Percentiles rank a stretch among this genome's conserved stretches.
These are phyloP conservation scores for Fulmarus glacialis DNA, from an alignment of 2,113 vertebrate genomes.

Conservation along the genomic window DNA sequence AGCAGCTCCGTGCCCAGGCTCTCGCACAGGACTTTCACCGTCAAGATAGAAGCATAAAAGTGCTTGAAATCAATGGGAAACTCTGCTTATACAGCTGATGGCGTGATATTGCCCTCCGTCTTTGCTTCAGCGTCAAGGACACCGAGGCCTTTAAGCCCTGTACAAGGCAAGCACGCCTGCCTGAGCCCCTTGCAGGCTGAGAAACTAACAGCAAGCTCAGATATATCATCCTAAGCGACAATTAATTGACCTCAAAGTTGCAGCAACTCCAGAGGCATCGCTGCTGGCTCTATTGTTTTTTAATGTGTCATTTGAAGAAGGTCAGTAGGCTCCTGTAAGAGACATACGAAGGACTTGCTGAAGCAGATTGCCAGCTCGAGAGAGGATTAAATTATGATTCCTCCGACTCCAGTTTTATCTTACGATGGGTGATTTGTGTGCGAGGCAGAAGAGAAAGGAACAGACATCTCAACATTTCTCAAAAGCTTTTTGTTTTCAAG, in stretches of 20 bases:
- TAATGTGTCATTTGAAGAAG: constrained; percentile 33
- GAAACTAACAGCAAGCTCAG: neutral
- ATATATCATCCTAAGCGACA: constrained; percentile 38
- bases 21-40: neutral
- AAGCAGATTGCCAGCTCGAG: constrained; percentile 15
- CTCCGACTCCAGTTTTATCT: constrained; percentile 19
- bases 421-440: neutral
- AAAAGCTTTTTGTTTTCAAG: constrained; percentile 30
- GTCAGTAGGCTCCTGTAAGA: constrained; percentile 9
- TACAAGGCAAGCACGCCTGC: neutral
- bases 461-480: neutral
- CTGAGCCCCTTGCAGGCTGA: neutral
- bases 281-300: constrained; percentile 6
- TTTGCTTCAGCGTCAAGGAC: neutral
- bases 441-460: neutral
- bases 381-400: constrained; percentile 43
- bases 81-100: neutral
- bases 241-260: constrained; percentile 50
- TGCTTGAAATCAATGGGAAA: neutral
- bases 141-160: neutral
- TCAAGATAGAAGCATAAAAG: neutral
- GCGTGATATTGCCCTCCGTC: neutral
- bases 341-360: neutral
- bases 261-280: neutral
- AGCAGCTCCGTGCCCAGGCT: neutral